Evolutionary conservation across 30 jellyfish, hydroid and myxozoan species (phyloP), one percentile per base, ranked within the genome.

Genomic region (Thelohanellus kitauei): DNA sequence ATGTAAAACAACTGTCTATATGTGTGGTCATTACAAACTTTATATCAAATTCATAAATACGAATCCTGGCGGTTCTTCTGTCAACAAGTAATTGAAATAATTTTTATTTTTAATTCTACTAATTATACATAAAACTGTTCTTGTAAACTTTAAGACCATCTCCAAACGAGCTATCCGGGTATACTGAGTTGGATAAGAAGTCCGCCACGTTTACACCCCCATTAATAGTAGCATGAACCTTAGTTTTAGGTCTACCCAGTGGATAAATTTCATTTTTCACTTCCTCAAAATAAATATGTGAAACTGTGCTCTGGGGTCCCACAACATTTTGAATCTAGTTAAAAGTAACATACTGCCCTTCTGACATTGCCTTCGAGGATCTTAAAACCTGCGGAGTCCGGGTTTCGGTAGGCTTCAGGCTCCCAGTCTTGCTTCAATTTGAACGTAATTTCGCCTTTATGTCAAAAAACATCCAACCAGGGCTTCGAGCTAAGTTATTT

Each of bases 121-220:
- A n/a, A n/a, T n/a, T n/a, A n/a, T n/a, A n/a, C n/a, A n/a, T 61
- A 53, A 78, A 78, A 1, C 88, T 61, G 41, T 63, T 85, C 41
- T 65, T 78, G 66, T 56, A 78, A 48, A 78, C 97, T 58, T 78
- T 78, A 18, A 78, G 66, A 20, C 97, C 97, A 64, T 78, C 97
- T 18, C 97, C 97, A 27, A 78, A 52, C 0, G 84, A 31, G 10
- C 88, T 88, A 23, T 78, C 97, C 0, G 88, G 88, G 3, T 83
- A 58, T 38, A 78, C 97, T 4, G 56, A 42, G 58, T 43, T 48
- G 48, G 57, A 88, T 40, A 78, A 47, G 9, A 53, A 49, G 3
- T 75, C 51, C 6, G 97, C 97, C 18, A 88, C 85, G 42, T 78
- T 88, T 14, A 85, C 56, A 12, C 89, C 89, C 18, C 97, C 97